These are phyloP conservation scores for Sebastes minor DNA, from an alignment of 2,797 vertebrate species.

Conservation along the genomic window DNA sequence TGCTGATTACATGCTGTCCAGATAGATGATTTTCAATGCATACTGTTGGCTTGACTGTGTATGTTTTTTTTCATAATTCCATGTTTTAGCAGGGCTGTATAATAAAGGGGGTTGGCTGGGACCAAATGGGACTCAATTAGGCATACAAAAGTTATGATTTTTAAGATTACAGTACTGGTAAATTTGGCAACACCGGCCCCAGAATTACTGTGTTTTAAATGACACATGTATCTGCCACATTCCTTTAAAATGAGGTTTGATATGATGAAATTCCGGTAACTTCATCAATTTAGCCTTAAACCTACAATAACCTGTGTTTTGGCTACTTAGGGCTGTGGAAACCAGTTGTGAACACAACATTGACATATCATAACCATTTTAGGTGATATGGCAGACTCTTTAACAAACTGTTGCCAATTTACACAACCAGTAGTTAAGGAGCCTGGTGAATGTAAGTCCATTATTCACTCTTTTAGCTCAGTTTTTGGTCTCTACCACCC, in stretches of 20 bases:
- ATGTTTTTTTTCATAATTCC: not conserved
- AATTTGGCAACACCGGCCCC: not conserved
- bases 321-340: not conserved
- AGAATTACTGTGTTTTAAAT: not conserved
- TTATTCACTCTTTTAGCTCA: too few species aligned
- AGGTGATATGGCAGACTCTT: not conserved
- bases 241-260: not conserved
- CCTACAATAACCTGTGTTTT: not conserved
- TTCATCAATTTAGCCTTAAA: not conserved
- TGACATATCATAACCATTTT: not conserved
- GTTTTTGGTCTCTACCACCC: too few species aligned
- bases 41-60: not conserved
- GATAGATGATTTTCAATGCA: not conserved
- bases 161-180: not conserved
- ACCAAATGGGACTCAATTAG: not conserved
- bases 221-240: not conserved
- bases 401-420: not conserved
- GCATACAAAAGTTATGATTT: not conserved
- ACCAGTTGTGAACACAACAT: not conserved
- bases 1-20: slow-evolving; percentile 10
- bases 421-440: too few species aligned
- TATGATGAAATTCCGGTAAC: not conserved
- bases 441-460: too few species aligned
- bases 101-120: not conserved
- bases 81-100: not conserved